Base-by-base conservation (phyloP, 2,113 vertebrate genomes). In the Geothlypis trichas region DNA sequence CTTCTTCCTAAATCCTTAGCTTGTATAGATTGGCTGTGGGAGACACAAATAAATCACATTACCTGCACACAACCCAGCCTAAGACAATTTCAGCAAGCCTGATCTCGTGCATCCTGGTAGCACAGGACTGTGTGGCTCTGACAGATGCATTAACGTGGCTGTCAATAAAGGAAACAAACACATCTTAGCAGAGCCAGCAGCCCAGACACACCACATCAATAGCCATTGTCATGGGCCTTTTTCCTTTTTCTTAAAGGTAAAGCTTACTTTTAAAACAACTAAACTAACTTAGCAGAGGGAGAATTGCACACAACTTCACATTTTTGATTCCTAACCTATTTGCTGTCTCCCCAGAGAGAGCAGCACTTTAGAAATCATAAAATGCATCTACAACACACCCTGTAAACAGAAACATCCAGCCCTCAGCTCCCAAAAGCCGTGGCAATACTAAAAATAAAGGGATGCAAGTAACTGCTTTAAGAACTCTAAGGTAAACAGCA, bases 151-250 rank as follows among this genome's bases (percentile, higher is more conserved):
- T 82, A 93, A 73, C 66, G 52, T 13, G 20, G 51, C 58, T 91
- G 94, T 61, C 90, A 72, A 68, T 76, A 74, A n/a, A 89, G 65
- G 66, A 91, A 96, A 84, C 65, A 87, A 82, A 94, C 3, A 46
- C 10, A 35, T 26, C 74, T 76, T 31, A 65, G 74, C 5, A 83
- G 41, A 82, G 74, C n/a, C 22, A 9, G 33, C 19, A 68, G 46
- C 66, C 33, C 49, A 87, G 69, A 51, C 57, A 72, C 4, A 67
- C 21, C 69, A 63, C 17, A 69, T 44, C 80, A 66, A 87, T 0
- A 81, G 59, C 44, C 58, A 51, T 1, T 27, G 62, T 5, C 58
- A 83, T 1, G 18, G 11, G 51, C 44, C 68, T 63, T 65, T 20
- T 7, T 12, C 6, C 23, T 17, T 26, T 18, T 14, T 5, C 4